Percentiles rank a stretch among this genome's conserved stretches.
These are phyloP conservation scores for Leptoteleia sp. DNA, from an alignment of 1,140 invertebrate genomes.

Conservation along the genomic window DNA sequence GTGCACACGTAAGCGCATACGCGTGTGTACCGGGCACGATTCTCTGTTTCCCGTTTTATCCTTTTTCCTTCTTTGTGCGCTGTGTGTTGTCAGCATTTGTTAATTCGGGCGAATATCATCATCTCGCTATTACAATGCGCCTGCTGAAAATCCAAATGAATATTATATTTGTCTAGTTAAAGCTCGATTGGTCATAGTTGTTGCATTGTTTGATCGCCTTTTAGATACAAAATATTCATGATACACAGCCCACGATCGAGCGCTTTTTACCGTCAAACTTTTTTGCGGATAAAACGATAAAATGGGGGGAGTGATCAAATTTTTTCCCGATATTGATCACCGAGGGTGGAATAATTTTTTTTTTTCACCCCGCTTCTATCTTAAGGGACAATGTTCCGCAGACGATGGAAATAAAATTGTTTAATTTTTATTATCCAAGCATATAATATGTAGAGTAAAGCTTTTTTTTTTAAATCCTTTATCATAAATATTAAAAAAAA, in stretches of 20 bases:
- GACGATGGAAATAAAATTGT: background rate
- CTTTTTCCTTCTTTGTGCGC: constrained; percentile 47
- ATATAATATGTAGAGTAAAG: no score
- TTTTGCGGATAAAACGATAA: constrained; percentile 17
- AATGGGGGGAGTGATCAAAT: constrained; percentile 15
- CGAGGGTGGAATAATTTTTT: background rate
- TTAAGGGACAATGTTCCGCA: background rate
- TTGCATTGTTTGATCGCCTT: constrained; percentile 52
- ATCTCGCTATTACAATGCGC: constrained; percentile 60
- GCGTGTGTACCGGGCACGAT: constrained; percentile 1
- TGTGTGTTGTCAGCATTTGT: constrained; percentile 54
- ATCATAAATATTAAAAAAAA: no score
- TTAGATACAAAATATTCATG: constrained; percentile 25
- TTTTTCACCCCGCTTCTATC: constrained; percentile 4
- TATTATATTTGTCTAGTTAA: constrained; percentile 65
- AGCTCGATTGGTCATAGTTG: constrained; percentile 57
- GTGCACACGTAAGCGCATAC: constrained; percentile 13
- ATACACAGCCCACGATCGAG: constrained; percentile 10
- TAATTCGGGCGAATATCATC: constrained; percentile 65
- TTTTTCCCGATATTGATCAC: constrained; percentile 20
- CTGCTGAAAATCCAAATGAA: constrained; percentile 43
- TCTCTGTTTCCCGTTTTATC: constrained; percentile 43
- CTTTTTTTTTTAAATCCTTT: no score
- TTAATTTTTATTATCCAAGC: no score
- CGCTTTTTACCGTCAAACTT: constrained; percentile 39